phyloP scores from a whole-genome alignment of 2,113 vertebrate species.

The Hemiscyllium ocellatum region DNA sequence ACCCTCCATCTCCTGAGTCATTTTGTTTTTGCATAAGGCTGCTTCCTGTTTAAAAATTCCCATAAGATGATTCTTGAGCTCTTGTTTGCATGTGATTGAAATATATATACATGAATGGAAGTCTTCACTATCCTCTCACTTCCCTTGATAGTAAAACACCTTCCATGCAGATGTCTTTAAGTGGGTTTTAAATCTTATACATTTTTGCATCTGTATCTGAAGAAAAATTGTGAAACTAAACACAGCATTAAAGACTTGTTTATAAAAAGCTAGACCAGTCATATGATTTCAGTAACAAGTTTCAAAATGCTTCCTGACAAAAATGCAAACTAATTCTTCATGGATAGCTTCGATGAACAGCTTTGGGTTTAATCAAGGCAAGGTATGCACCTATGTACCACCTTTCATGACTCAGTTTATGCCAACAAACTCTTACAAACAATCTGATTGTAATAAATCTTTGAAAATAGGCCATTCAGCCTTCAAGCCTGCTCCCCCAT shows the following conservation, averaged over 20 bases:
- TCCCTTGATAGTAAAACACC: slow-evolving; percentile 28
- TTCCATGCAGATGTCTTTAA: slow-evolving; percentile 25
- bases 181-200: not conserved
- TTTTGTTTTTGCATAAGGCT: not conserved
- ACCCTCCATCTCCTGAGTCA: not conserved
- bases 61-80: not conserved
- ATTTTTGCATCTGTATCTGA: slow-evolving; percentile 22
- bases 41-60: slow-evolving; percentile 33
- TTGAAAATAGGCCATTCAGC: no score
- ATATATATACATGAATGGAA: not conserved
- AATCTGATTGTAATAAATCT: not conserved
- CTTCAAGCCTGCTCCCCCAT: no score
- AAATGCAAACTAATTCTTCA: not conserved
- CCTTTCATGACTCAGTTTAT: not conserved
- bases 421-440: no score
- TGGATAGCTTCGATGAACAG: not conserved
- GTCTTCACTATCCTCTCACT: not conserved
- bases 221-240: not conserved
- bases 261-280: not conserved
- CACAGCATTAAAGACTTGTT: not conserved
- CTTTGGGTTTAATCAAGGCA: not conserved
- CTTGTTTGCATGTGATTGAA: slow-evolving; percentile 13
- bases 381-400: not conserved
- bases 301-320: slow-evolving; percentile 4
- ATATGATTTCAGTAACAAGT: not conserved